phyloP scores from a whole-genome alignment of 1,140 invertebrate species.

The Adelges cooleyi region DNA sequence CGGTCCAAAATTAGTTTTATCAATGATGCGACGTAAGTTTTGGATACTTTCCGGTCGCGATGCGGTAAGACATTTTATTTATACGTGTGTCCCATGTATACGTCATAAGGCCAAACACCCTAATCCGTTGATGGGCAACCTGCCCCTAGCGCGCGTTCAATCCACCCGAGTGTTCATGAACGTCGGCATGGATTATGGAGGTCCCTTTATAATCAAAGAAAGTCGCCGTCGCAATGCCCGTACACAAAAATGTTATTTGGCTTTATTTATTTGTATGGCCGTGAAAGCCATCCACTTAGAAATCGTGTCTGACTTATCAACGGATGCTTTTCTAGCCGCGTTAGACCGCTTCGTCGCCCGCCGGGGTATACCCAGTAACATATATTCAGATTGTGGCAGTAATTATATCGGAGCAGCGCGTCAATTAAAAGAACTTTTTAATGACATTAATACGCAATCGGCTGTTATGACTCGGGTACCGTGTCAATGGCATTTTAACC shows the following conservation, averaged over 20 bases:
- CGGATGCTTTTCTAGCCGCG: background rate
- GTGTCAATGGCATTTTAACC: slow-evolving; percentile 31
- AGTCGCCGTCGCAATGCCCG: background rate
- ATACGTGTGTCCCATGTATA: background rate
- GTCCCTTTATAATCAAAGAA: background rate
- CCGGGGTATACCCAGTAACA: background rate
- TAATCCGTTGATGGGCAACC: background rate
- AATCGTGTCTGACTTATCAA: background rate
- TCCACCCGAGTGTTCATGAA: background rate
- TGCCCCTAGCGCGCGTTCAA: background rate
- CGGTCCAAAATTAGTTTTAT: background rate
- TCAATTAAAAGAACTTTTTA: background rate
- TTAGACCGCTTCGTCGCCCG: background rate
- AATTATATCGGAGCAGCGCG: background rate
- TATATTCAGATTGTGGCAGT: background rate
- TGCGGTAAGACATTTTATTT: no score
- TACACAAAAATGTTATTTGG: background rate
- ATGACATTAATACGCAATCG: background rate
- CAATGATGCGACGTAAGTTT: no score
- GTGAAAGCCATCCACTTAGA: background rate
- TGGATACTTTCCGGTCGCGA: no score
- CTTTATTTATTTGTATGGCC: background rate
- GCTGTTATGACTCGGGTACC: background rate
- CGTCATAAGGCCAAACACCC: background rate
- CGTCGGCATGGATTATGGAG: background rate